Base-by-base conservation (phyloP, 2,797 vertebrate genomes). In the Erethizon dorsatum region DNA sequence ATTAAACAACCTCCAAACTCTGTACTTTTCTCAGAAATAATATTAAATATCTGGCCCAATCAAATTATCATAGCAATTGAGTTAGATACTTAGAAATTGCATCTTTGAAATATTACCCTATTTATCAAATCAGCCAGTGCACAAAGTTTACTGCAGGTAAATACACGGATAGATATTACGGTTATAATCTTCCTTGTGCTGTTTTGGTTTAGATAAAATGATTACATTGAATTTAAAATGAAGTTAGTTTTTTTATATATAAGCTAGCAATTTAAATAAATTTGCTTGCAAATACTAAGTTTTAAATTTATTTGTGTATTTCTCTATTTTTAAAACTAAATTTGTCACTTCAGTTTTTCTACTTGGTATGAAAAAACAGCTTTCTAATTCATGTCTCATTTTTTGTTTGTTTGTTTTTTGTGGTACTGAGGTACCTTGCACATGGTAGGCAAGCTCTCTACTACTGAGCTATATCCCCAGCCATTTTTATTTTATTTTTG, bases 211-310 rank as follows among this genome's bases (percentile, higher is more conserved):
- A 87, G 63, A 94, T 96, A 84, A 93, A 67, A 87, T 96, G 86
- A 96, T 97, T 96, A 69, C 57, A 90, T 93, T 97, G 80, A 97
- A 95, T 97, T 97, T 96, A 84, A 97, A 95, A 95, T 98, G 65
- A 97, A 84, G 47, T 83, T 95, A 93, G 52, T 24, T 12, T 54
- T 88, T 86, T 94, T 90, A 57, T 31, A 73, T 47, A 92, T 31
- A 18, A 91, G 4, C 50, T 84, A 26, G 52, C 37, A 52, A 94
- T 92, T 96, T 87, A 88, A 92, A 95, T 95, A 83, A 41, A 93
- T 94, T 87, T 96, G 15, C 59, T 80, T 28, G 11, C 83, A 95
- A 91, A 41, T 87, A 75, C n/a, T 82, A 77, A 93, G 11, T 45
- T 83, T 97, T 88, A 87, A 63, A 85, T 94, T 77, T 77, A 57